Percentiles rank a stretch among this genome's conserved stretches.
phyloP scores from a whole-genome alignment of 2,888 invertebrate species.

The Brassicogethes aeneus region DNA sequence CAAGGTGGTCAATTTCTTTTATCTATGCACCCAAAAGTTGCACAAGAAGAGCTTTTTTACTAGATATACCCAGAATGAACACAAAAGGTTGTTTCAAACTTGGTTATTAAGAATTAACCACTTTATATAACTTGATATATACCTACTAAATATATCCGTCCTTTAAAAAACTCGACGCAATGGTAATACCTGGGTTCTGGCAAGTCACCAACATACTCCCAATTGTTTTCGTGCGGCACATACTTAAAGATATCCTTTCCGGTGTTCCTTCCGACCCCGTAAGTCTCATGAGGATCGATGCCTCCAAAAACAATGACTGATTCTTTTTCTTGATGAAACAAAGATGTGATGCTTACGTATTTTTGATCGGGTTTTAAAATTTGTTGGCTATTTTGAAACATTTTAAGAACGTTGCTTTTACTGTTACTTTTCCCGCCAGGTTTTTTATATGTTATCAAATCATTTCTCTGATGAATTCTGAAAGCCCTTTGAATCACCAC shows the following conservation, averaged over 20 bases:
- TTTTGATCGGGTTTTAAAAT: too few relatives aligned
- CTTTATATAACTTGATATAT: constrained; percentile 10
- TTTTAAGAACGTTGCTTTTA: neutral
- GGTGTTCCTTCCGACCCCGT: constrained; percentile 47
- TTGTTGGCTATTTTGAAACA: neutral
- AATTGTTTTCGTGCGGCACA: constrained; percentile 50
- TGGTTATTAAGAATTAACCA: neutral
- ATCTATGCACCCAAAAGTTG: too few relatives aligned
- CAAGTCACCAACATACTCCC: constrained; percentile 59
- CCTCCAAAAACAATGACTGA: constrained; percentile 62
- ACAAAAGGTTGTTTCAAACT: too few relatives aligned
- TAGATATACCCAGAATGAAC: too few relatives aligned
- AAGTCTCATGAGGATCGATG: constrained; percentile 53
- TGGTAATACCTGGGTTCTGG: constrained; percentile 65
- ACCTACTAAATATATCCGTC: constrained; percentile 60
- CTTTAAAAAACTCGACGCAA: constrained; percentile 53
- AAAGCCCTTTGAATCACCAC: constrained; percentile 17
- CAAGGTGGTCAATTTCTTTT: too few relatives aligned
- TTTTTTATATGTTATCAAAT: too few relatives aligned
- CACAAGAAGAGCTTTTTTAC: too few relatives aligned
- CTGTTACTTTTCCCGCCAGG: neutral
- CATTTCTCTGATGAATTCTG: too few relatives aligned
- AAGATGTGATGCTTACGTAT: constrained; percentile 28
- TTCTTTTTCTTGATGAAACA: constrained; percentile 51
- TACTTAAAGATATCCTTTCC: constrained; percentile 55